Evolutionary conservation across 1,140 invertebrate species (phyloP).

Genomic region (Acromyrmex charruanus): DNA sequence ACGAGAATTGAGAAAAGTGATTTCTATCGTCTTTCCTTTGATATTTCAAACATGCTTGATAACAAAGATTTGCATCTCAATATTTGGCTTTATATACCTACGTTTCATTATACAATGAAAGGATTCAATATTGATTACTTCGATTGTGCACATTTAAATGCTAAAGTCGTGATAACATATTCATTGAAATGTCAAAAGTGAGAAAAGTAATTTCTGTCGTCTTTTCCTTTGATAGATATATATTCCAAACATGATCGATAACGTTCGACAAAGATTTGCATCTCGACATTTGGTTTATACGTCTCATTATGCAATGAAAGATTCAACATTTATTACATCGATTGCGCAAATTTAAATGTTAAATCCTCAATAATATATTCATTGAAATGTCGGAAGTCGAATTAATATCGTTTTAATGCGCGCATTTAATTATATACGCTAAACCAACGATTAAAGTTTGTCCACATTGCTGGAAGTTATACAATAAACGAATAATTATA

Average conservation of each 20-base stretch:
- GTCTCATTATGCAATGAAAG: background rate
- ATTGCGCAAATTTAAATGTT: conserved; percentile 4
- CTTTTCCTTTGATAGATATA: background rate
- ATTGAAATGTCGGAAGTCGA: background rate
- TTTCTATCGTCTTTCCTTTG: background rate
- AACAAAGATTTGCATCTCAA: background rate
- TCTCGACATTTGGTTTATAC: background rate
- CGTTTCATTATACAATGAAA: background rate
- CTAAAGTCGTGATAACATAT: background rate
- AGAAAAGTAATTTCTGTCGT: background rate
- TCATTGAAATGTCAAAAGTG: background rate
- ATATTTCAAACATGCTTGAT: background rate
- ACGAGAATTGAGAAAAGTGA: conserved; percentile 5
- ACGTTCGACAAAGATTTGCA: background rate
- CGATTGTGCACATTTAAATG: conserved; percentile 11
- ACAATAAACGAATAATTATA: background rate
- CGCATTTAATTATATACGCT: conserved; percentile 15
- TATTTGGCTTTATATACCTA: background rate
- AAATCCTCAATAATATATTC: background rate
- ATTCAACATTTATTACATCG: background rate
- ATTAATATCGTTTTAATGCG: conserved; percentile 1
- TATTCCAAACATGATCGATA: background rate
- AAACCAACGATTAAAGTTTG: conserved; percentile 17
- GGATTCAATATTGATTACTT: background rate
- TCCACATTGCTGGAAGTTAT: background rate